These are phyloP conservation scores for Aphidius gifuensis DNA, from an alignment of 1,140 invertebrate genomes.

Conservation along the genomic window DNA sequence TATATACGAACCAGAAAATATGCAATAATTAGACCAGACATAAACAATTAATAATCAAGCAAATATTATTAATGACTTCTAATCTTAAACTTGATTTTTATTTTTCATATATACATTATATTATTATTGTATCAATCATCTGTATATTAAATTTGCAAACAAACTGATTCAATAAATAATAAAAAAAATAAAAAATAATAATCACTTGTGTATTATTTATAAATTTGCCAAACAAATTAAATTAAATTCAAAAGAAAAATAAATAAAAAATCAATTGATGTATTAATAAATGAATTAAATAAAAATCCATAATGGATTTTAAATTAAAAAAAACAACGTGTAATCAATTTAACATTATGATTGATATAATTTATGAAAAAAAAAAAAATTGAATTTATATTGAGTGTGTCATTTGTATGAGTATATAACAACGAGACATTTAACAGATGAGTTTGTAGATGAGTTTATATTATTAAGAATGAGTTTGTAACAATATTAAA, in stretches of 20 bases:
- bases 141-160: neutral
- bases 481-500: slow-evolving; percentile 54
- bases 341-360: too few species aligned
- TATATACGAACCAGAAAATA: slow-evolving; percentile 11
- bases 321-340: neutral
- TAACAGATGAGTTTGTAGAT: slow-evolving; percentile 22
- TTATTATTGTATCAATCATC: slow-evolving; percentile 17
- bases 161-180: slow-evolving; percentile 14
- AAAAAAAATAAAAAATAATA: slow-evolving; percentile 2
- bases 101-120: neutral
- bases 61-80: slow-evolving; percentile 18
- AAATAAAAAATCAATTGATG: neutral
- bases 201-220: neutral
- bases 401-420: slow-evolving; percentile 2
- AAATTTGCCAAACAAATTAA: neutral
- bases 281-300: neutral
- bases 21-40: slow-evolving; percentile 26
- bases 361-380: neutral
- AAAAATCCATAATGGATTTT: neutral
- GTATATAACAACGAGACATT: slow-evolving; percentile 23
- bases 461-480: slow-evolving; percentile 51
- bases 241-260: neutral
- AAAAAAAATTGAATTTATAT: slow-evolving; percentile 7
- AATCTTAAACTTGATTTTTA: neutral
- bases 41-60: slow-evolving; percentile 22